These are phyloP conservation scores for Macrosiphum euphorbiae DNA, from an alignment of 2,888 invertebrate species.

Conservation along the genomic window DNA sequence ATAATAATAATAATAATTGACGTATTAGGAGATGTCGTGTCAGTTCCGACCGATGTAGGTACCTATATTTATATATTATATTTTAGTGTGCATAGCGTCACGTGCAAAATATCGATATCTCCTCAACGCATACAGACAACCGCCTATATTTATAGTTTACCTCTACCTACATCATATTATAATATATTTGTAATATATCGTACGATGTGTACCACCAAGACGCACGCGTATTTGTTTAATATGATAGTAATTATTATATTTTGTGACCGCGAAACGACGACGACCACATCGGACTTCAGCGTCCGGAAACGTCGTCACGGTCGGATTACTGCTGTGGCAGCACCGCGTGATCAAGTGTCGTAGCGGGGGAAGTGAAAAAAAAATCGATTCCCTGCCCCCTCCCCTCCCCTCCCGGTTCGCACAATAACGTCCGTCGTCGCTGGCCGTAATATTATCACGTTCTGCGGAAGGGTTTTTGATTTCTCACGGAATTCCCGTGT, in stretches of 20 bases:
- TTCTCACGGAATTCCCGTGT: not conserved
- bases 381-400: not conserved
- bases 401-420: not conserved
- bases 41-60: not conserved
- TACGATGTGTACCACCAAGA: not conserved
- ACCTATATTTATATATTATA: not conserved
- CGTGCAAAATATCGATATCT: not conserved
- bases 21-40: not conserved
- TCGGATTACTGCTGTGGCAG: not conserved
- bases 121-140: not conserved
- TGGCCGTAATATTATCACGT: not conserved
- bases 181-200: not conserved
- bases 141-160: not conserved
- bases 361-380: not conserved
- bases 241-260: not conserved
- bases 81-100: not conserved
- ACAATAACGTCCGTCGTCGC: not conserved
- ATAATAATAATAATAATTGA: not conserved
- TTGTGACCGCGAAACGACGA: not conserved
- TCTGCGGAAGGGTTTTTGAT: not conserved
- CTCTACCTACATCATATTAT: not conserved
- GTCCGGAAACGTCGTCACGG: not conserved
- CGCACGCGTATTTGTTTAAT: not conserved
- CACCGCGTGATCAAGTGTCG: not conserved
- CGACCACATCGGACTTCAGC: not conserved